A percentile compares a stretch with the other conserved stretches of the same genome.
phyloP scores from a whole-genome alignment of 2,888 invertebrate species.

The Cephus pygmeus region DNA sequence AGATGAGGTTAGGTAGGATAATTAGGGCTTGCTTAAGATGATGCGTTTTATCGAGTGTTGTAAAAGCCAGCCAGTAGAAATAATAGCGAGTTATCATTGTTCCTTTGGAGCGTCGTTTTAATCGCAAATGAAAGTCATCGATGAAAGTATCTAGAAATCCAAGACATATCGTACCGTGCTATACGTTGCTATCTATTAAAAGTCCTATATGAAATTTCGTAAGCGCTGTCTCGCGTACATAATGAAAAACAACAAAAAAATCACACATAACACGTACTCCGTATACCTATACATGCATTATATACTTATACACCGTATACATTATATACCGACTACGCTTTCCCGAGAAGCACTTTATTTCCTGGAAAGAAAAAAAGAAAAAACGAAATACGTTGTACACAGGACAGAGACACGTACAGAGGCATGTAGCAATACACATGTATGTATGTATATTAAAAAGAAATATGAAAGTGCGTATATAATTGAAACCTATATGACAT shows the following conservation, averaged over 20 bases:
- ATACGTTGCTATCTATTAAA: background rate
- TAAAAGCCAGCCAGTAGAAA: slow-evolving; percentile 27
- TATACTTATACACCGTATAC: background rate
- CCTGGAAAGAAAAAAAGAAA: background rate
- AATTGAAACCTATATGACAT: slow-evolving; percentile 50
- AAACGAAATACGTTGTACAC: background rate
- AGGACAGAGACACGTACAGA: background rate
- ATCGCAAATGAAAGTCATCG: slow-evolving; percentile 8
- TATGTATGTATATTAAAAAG: slow-evolving; percentile 57
- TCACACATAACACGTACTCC: background rate
- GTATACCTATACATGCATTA: background rate
- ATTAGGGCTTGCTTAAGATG: background rate
- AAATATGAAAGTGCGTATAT: slow-evolving; percentile 40
- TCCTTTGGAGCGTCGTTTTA: background rate
- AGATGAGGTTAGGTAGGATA: background rate
- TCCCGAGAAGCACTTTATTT: background rate
- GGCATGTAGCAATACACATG: slow-evolving; percentile 40
- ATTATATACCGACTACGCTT: background rate
- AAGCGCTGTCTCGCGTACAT: background rate
- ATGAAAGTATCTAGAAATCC: slow-evolving; percentile 8
- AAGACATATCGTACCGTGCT: slow-evolving; percentile 4
- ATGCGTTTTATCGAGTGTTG: background rate
- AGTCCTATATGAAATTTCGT: background rate
- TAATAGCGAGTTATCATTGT: background rate
- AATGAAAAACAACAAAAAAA: slow-evolving; percentile 5